Conservation (phyloP, 2,113 vertebrate species). For the Excalfactoria chinensis region DNA sequence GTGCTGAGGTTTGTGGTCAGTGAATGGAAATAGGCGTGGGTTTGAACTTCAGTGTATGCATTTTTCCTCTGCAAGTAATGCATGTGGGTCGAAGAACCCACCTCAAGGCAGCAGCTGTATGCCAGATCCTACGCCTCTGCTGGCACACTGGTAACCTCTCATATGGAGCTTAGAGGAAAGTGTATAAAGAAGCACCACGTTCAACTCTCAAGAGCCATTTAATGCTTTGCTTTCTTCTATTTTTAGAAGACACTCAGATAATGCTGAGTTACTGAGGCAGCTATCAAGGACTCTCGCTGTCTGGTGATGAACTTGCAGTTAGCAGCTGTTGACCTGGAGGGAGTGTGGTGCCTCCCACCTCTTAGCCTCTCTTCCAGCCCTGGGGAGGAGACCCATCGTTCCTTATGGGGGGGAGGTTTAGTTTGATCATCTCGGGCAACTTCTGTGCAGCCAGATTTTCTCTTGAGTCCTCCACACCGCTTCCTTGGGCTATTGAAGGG, state of each 20-base stretch:
- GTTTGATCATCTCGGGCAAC: neutral
- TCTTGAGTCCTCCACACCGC: neutral
- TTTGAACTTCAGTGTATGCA: neutral
- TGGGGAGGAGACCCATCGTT: neutral
- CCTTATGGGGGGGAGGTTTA: fast-evolving
- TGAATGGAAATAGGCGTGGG: neutral
- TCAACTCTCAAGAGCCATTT: neutral
- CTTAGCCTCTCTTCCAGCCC: neutral
- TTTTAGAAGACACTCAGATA: neutral
- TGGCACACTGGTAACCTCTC: too few species aligned
- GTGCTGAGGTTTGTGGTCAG: neutral
- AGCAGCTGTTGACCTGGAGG: neutral
- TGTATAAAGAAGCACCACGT: fast-evolving
- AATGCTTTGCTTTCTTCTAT: neutral
- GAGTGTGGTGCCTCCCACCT: neutral
- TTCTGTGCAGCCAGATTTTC: neutral
- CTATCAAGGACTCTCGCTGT: neutral
- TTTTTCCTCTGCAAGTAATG: neutral
- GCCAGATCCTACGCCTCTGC: too few species aligned
- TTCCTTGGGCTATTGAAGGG: neutral
- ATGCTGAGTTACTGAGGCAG: neutral
- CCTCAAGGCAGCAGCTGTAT: neutral
- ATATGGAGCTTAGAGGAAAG: fast-evolving
- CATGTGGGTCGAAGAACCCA: neutral
- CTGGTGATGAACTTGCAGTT: neutral